Evolutionary conservation across 2,797 vertebrate species (phyloP), one percentile per base, ranked within the genome.

Genomic region (Chromis chromis): DNA sequence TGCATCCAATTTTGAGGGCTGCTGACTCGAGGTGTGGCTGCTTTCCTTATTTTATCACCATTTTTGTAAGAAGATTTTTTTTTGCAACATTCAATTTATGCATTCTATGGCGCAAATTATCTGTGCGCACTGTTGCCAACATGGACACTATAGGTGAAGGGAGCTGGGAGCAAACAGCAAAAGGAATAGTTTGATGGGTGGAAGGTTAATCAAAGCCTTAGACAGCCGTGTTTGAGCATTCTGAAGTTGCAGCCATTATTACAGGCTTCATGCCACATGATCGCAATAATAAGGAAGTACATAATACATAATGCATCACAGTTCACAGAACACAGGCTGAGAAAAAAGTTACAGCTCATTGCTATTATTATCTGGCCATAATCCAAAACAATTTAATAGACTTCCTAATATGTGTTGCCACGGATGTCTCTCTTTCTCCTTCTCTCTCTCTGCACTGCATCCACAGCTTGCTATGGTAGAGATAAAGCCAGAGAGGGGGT

Each of bases 221-320:
- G 76, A 84, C 36, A n/a, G 59, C 73, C 67, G 50, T 56, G 65
- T 82, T 72, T 69, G 80, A 82, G 68, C 71, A 63, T 62, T 83
- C 52, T 55, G 55, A 84, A 81, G 76, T 74, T 69, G 76, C 70
- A 76, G 73, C 68, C 63, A 84, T 85, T 89, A 90, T 88, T 89
- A 84, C 33, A 82, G 78, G 80, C 86, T 89, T 88, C 87, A 89
- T 89, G 87, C 80, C 81, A 88, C 85, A 86, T 84, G 79, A 89
- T 89, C 81, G 83, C 81, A 88, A 86, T 88, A 90, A 91, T 89
- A 86, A 74, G 62, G 84, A 88, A 79, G 74, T 82, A 76, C 74
- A 88, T 87, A 77, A 87, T 87, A 65, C 88, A 88, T 79, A 83
- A 83, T 84, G 70, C 81, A 85, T 81, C 72, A 76, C 81, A 88